Evolutionary conservation across 2,888 invertebrate species (phyloP).

Genomic region (Meghimatium bilineatum): DNA sequence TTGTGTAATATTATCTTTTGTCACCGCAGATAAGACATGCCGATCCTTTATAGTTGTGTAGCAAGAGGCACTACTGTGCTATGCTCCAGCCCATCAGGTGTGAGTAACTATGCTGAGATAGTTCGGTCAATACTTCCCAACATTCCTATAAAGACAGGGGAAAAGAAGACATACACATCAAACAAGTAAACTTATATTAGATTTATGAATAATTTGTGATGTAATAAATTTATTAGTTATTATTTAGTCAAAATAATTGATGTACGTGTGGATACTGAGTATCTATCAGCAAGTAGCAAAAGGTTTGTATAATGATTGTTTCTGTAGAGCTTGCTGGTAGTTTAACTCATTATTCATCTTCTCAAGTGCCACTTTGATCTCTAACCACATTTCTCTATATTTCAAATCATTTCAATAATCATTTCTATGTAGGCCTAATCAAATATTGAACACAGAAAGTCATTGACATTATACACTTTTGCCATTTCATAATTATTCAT

Average conservation of each 20-base stretch:
- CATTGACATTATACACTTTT: no score
- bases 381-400: no score
- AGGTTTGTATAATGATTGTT: no score
- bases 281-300: no score
- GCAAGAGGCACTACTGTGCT: conserved; percentile 70
- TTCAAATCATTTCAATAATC: no score
- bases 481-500: no score
- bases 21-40: conserved; percentile 39
- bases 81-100: conserved; percentile 68
- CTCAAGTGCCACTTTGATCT: no score
- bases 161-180: conserved; percentile 74
- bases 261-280: no score
- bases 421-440: no score
- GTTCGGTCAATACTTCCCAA: conserved; percentile 71
- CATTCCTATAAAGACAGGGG: conserved; percentile 70
- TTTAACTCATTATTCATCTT: no score
- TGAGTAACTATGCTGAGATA: conserved; percentile 66
- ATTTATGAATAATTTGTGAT: background rate
- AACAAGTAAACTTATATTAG: conserved; percentile 61
- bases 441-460: no score
- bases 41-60: conserved; percentile 66
- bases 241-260: background rate
- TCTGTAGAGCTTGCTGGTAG: no score
- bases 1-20: background rate
- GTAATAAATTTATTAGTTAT: background rate